These are phyloP conservation scores for Rhinopomastus cyanomelas DNA, from an alignment of 2,113 vertebrate genomes.

Conservation along the genomic window DNA sequence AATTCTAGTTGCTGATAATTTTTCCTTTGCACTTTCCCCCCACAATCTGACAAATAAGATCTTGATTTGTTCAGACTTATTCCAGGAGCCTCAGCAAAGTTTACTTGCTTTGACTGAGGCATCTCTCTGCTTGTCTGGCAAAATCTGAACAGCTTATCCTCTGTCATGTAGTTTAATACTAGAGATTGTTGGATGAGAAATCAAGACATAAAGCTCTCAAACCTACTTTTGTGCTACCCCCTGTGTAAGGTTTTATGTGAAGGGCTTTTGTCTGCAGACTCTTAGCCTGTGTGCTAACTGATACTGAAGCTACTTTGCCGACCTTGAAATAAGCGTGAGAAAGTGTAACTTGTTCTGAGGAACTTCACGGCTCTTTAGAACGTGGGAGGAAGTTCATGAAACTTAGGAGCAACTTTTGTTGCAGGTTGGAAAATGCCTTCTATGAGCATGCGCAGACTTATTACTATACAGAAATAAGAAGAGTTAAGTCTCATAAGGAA, in stretches of 20 bases:
- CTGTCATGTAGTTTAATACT: background rate
- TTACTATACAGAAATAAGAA: constrained; percentile 94
- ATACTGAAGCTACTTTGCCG: background rate
- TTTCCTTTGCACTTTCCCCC: background rate
- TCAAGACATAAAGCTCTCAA: background rate
- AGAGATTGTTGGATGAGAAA: background rate
- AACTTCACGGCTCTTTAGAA: background rate
- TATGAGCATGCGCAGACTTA: constrained; percentile 98
- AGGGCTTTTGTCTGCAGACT: background rate
- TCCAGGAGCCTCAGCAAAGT: background rate
- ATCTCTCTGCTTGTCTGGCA: background rate
- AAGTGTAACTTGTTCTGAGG: background rate
- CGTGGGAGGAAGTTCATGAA: background rate
- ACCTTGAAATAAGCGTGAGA: background rate
- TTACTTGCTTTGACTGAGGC: background rate
- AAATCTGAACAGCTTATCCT: background rate
- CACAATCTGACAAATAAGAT: background rate
- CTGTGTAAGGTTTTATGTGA: background rate
- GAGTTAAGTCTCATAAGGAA: constrained; percentile 97
- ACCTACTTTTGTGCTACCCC: background rate
- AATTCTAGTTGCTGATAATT: background rate
- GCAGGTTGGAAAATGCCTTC: constrained; percentile 97
- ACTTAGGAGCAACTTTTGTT: constrained; percentile 5
- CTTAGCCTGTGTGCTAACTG: background rate
- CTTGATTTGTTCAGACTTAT: background rate